Evolutionary conservation across 2,888 invertebrate genomes (phyloP).

Genomic region (Osedax fenrisi): DNA sequence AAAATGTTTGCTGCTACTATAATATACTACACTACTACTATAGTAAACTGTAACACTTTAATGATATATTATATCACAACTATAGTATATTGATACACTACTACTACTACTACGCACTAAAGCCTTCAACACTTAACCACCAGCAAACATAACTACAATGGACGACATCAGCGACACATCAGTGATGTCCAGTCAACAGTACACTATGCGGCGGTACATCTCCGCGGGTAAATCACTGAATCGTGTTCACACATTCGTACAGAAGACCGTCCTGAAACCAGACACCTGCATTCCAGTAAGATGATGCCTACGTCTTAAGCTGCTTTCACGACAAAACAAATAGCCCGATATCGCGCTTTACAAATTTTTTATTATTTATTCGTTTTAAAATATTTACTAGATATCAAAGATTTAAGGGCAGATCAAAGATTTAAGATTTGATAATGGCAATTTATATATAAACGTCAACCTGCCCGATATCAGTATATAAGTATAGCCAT

Average conservation of each 20-base stretch:
- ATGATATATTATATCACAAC: no score
- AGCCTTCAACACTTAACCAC: not conserved
- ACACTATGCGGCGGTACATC: slow-evolving; percentile 38
- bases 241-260: slow-evolving; percentile 60
- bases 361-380: not conserved
- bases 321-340: not conserved
- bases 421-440: no score
- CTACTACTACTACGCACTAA: not conserved
- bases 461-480: no score
- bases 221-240: slow-evolving; percentile 45
- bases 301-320: not conserved
- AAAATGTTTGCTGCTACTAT: no score
- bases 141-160: not conserved
- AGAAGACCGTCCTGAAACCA: slow-evolving; percentile 66
- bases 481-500: no score
- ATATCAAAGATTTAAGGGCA: no score
- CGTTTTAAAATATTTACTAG: no score
- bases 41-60: no score
- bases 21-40: no score
- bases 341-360: not conserved
- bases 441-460: no score
- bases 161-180: not conserved
- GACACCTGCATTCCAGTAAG: slow-evolving; percentile 67
- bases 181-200: not conserved
- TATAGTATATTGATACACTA: no score